Conservation (phyloP, 64 coral and sea anemone species). For the Pocillopora verrucosa region DNA sequence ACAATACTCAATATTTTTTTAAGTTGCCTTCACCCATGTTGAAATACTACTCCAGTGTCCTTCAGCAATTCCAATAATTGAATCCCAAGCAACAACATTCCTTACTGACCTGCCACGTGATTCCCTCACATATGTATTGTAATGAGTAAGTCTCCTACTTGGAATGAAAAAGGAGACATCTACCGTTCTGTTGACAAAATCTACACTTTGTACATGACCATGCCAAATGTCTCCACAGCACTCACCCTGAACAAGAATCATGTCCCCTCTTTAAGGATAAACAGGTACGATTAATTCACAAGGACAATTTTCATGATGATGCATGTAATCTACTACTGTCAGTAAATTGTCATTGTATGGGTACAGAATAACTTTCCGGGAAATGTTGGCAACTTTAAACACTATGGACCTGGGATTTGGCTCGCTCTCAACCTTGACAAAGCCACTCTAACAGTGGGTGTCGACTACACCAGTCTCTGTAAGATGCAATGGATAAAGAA, state of each 20-base stretch:
- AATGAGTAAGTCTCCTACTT: constrained; percentile 2
- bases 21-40: background rate
- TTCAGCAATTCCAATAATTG: constrained; percentile 46
- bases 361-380: constrained; percentile 34
- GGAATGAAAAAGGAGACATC: constrained; percentile 52
- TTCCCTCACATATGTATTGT: constrained; percentile 49
- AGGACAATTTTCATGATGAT: background rate
- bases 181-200: constrained; percentile 19
- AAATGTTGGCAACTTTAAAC: constrained; percentile 22
- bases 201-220: constrained; percentile 45
- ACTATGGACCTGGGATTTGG: background rate
- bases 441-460: constrained; percentile 37
- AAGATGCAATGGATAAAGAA: constrained; percentile 15
- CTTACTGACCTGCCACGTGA: constrained; percentile 37
- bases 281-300: constrained; percentile 47
- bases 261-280: constrained; percentile 46
- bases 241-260: constrained; percentile 58
- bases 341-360: constrained; percentile 13
- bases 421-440: background rate
- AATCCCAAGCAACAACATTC: constrained; percentile 41
- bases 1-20: too few relatives aligned
- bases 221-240: constrained; percentile 38
- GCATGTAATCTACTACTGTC: constrained; percentile 43
- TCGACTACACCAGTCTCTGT: background rate
- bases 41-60: constrained; percentile 20